phyloP scores from a whole-genome alignment of 2,797 vertebrate species.

The Sarcophilus harrisii region DNA sequence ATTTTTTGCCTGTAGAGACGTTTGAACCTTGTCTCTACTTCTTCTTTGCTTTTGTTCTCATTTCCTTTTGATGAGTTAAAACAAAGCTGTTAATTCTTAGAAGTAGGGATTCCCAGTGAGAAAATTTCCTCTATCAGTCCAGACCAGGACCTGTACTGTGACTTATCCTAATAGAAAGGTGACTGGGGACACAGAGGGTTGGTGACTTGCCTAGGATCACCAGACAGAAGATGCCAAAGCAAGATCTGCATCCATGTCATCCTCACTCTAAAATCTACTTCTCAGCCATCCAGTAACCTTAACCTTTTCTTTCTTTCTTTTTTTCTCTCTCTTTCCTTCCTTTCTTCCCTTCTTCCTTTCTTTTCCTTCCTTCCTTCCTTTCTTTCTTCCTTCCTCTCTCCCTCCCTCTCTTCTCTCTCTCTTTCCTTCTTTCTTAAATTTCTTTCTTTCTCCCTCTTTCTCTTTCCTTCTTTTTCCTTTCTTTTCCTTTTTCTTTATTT shows the following conservation, averaged over 20 bases:
- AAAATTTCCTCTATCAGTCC: background rate
- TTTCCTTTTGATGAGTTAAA: background rate
- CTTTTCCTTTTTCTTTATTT: background rate
- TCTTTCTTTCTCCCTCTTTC: no score
- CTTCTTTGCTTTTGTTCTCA: background rate
- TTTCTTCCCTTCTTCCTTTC: background rate
- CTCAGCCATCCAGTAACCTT: background rate
- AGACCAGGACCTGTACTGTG: background rate
- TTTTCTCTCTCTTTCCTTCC: background rate
- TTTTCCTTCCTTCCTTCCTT: no score
- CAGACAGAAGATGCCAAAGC: background rate
- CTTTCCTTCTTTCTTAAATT: no score
- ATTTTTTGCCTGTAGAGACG: no score
- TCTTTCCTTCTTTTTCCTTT: no score
- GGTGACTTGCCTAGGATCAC: background rate
- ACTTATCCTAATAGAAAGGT: background rate
- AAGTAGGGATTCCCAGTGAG: background rate
- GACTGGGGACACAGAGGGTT: background rate
- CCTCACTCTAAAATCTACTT: background rate
- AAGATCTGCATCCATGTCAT: background rate
- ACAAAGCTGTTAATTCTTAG: background rate
- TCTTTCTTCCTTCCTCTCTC: background rate
- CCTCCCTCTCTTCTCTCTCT: background rate
- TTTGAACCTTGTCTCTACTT: background rate
- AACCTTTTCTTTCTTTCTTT: background rate